These are phyloP conservation scores for Petrocephalus microphthalmus DNA, from an alignment of 2,113 vertebrate species.

Conservation along the genomic window DNA sequence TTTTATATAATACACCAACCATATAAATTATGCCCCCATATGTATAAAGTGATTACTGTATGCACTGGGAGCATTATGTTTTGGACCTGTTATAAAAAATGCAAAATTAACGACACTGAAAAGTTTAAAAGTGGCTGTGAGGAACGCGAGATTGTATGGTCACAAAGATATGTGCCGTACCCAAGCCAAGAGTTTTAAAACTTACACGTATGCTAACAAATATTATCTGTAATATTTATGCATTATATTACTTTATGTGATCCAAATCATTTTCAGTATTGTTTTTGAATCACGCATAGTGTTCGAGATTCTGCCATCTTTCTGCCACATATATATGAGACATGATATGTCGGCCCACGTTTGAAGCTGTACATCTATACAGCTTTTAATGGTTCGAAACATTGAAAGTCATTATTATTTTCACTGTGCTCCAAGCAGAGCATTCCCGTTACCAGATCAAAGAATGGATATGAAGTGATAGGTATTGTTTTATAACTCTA, in stretches of 20 bases:
- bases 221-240: no score
- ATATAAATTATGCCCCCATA: background rate
- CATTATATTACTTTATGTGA: no score
- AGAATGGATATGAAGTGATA: background rate
- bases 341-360: background rate
- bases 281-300: no score
- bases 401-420: background rate
- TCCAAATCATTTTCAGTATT: no score
- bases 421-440: background rate
- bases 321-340: background rate
- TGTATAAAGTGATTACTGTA: background rate
- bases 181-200: no score
- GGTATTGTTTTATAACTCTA: background rate
- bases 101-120: background rate
- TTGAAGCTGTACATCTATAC: background rate
- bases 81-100: background rate
- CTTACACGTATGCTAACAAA: no score
- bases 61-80: background rate
- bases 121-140: background rate
- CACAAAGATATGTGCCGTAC: background rate
- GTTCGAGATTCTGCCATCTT: no score
- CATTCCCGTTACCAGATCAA: background rate
- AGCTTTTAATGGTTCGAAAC: background rate
- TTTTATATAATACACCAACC: background rate
- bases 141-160: background rate